Evolutionary conservation across 2,113 vertebrate genomes (phyloP), one percentile per base, ranked within the genome.

Genomic region (Ariopsis seemanni): DNA sequence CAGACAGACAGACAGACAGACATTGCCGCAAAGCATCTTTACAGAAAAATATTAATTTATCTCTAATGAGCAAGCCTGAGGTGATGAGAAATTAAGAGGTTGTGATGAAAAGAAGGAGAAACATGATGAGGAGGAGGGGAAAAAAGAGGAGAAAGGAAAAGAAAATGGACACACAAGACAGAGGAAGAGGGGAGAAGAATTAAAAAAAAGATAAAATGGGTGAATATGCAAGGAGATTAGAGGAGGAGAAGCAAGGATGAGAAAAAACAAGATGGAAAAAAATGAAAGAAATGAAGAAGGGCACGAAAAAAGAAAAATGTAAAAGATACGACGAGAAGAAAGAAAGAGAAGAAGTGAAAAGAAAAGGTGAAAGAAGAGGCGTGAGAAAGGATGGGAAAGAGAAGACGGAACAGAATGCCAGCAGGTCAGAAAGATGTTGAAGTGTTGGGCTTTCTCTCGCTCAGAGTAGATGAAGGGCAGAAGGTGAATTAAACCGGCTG

Each of bases 221-320:
- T 22, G 10, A 30, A 53, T 14, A 71, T 6, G 9, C 17, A 50
- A 27, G 91, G 89, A 93, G 86, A 89, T 89, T 89, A 86, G 92
- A 92, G 92, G 90, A 92, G 92, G 87, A 89, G 82, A 87, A 1
- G 72, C 88, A 79, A n/a, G 88, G 90, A 88, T 88, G 79, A 91
- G 83, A 88, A 63, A 63, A 90, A 42, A 87, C 89, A 88, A 50
- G n/a, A 62, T 89, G 87, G 88, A 57, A 50, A 88, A 86, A 88
- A 2, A 88, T 87, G 81, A 91, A 72, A 91, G 89, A 57, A 9
- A 60, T 89, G 87, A 89, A 57, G 30, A 69, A 22, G 34, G 27
- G 15, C 1, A 9, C 6, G 8, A 7, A 7, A 85, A 90, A 89
- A 86, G 86, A 88, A 89, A 87, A 85, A 87, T 0, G 63, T 88